Evolutionary conservation across 2,888 invertebrate genomes (phyloP).

Genomic region (Thera britannica): DNA sequence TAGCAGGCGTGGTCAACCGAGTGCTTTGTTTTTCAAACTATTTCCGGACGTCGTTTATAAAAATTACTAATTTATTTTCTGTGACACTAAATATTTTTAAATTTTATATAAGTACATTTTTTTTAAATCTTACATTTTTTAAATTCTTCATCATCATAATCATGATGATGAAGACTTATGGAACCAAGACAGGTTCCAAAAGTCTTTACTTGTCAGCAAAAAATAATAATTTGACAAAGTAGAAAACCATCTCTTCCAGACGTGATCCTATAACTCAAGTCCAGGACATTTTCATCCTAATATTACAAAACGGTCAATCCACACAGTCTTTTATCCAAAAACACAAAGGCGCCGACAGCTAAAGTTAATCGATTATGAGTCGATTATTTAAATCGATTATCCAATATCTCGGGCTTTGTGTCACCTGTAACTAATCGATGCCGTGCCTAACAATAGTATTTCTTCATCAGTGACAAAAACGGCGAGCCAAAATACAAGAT

Average conservation of each 20-base stretch:
- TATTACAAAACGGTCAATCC: constrained; percentile 20
- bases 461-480: constrained; percentile 81
- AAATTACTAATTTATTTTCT: constrained; percentile 56
- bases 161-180: no score
- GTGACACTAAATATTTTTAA: constrained; percentile 22
- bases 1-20: constrained; percentile 66
- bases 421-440: constrained; percentile 76
- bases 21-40: constrained; percentile 78
- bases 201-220: no score
- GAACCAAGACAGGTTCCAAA: no score
- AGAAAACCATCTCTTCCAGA: no score
- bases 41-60: constrained; percentile 76
- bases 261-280: constrained; percentile 18
- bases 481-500: constrained; percentile 73
- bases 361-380: constrained; percentile 79
- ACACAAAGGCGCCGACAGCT: constrained; percentile 72
- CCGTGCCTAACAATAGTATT: constrained; percentile 74
- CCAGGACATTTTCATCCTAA: constrained; percentile 9
- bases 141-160: no score
- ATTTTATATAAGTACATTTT: constrained; percentile 7
- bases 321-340: constrained; percentile 45
- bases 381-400: constrained; percentile 76
- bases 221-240: no score
- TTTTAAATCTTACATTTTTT: no score
- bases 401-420: constrained; percentile 66